Percentiles rank a stretch among this genome's conserved stretches.
These are phyloP conservation scores for Vollenhovia emeryi DNA, from an alignment of 1,140 invertebrate species.

Conservation along the genomic window DNA sequence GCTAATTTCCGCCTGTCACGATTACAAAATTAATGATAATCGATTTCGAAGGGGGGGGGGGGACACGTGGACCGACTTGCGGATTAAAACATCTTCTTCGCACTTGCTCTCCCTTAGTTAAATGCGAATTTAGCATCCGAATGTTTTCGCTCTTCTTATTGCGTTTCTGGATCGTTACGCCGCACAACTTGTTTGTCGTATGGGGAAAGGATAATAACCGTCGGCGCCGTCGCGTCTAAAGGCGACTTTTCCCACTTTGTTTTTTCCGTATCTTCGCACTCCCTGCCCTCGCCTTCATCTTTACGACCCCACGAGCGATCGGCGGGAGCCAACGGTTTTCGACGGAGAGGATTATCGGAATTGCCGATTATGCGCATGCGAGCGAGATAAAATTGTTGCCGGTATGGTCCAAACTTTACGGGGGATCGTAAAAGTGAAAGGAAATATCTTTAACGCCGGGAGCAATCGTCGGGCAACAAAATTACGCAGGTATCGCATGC, in stretches of 20 bases:
- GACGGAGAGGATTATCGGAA: not conserved
- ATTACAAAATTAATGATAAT: slow-evolving; percentile 18
- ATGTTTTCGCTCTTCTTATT: slow-evolving; percentile 20
- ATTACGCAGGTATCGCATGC: not conserved
- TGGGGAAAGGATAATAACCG: slow-evolving; percentile 32
- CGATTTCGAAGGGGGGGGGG: not conserved
- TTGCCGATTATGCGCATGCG: not conserved
- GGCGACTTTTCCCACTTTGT: slow-evolving; percentile 9
- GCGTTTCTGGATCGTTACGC: slow-evolving; percentile 14
- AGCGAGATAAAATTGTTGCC: too few relatives aligned
- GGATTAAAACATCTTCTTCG: not conserved
- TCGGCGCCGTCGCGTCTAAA: slow-evolving; percentile 54
- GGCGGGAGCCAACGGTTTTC: not conserved
- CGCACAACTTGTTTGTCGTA: slow-evolving; percentile 43
- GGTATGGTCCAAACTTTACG: slow-evolving; percentile 14
- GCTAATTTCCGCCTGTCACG: slow-evolving; percentile 16
- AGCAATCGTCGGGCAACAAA: not conserved
- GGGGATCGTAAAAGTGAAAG: slow-evolving; percentile 23
- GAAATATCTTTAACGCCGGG: not conserved
- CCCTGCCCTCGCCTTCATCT: not conserved
- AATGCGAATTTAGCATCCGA: not conserved
- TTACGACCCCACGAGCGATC: not conserved
- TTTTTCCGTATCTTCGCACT: slow-evolving; percentile 17
- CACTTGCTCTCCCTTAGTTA: not conserved
- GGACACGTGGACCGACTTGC: not conserved